Evolutionary conservation across 2,113 vertebrate genomes (phyloP), one percentile per base, ranked within the genome.

Genomic region (Anhinga anhinga): DNA sequence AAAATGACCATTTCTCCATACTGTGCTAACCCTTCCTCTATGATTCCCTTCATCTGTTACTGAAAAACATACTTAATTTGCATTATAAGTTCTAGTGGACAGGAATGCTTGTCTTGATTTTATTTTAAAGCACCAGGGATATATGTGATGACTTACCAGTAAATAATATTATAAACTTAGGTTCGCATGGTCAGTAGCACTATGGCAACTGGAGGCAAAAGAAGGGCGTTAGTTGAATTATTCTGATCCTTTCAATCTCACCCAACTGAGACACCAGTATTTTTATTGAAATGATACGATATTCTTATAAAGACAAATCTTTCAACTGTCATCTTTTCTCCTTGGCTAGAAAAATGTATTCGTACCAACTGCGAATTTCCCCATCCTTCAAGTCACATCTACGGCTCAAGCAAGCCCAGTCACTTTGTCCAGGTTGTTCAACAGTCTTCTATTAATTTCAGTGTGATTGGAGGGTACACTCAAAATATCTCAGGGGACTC

Each of bases 81-180:
- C 50, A 36, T 82, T 72, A 7, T 23, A 76, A 74, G 34, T 91
- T 87, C 62, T 45, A 80, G 42, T 20, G 45, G 89, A 47, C 84
- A 91, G 45, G 25, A 65, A 87, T 38, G 29, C 32, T 95, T 86
- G 30, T 78, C 92, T 94, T 95, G 62, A 63, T 97, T 91, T 82
- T 61, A 36, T 89, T 95, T 95, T 26, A 82, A 92, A 82, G 81
- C 40, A 18, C 25, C 45, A 86, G 73, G 62, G 47, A 73, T 45
- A 72, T 44, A 13, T 3, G 17, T 27, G 26, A 50, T 56, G 38
- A 47, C 44, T 66, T 74, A 58, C 42, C 58, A 69, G 74, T 80
- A 84, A 95, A 91, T 88, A 94, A 90, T 66, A 65, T 45, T 65
- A 71, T 62, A 83, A 55, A 66, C 71, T 89, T 34, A 80, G 76